Base-by-base conservation (phyloP, 2,888 invertebrate species). In the Amblyjoppa fuscipennis region DNA sequence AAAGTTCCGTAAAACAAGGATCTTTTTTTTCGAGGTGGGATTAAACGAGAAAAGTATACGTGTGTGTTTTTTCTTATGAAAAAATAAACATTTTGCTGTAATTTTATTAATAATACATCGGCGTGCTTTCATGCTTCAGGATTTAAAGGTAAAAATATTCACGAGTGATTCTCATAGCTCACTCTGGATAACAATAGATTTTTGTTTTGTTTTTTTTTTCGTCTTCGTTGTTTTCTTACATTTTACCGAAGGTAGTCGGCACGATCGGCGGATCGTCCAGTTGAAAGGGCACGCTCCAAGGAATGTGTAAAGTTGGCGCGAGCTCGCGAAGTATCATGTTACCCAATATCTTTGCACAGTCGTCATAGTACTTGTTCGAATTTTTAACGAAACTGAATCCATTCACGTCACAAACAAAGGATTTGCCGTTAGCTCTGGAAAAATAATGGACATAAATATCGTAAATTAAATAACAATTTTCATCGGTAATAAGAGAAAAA, bases 361-460 rank as follows among this genome's bases (percentile, higher is more conserved):
- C 99, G 94, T 99, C 99, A 93, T 99, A 99, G 95, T 99, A 99
- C 93, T 99, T 99, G 94, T 98, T 98, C 0, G 99, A 99, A 94
- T 99, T 99, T 94, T 99, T 99, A 38, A 99, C 99, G 94, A 99
- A 99, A 93, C 99, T 99, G 94, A 99, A 99, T 0, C 99, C 99
- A 95, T 99, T 99, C 3, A 99, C 99, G 95, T 99, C 99, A 95
- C 99, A 99, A 0, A 99, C 99, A 94, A 98, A 99, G 0, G 99
- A 99, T 94, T 99, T 98, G 71, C 99, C 99, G 95, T 98, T 99
- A 28, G 99, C 99, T 94, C 99, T 97, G 92, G 28, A 94, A 93
- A 82, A 84, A 81, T 59, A 77, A 76, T 73, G 68, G 56, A 75
- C 79, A 45, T 78, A 86, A 85, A 61, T 59, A 56, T 11, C 16